Evolutionary conservation across 2,797 vertebrate species (phyloP), one percentile per base, ranked within the genome.

Genomic region (Manis pentadactyla): DNA sequence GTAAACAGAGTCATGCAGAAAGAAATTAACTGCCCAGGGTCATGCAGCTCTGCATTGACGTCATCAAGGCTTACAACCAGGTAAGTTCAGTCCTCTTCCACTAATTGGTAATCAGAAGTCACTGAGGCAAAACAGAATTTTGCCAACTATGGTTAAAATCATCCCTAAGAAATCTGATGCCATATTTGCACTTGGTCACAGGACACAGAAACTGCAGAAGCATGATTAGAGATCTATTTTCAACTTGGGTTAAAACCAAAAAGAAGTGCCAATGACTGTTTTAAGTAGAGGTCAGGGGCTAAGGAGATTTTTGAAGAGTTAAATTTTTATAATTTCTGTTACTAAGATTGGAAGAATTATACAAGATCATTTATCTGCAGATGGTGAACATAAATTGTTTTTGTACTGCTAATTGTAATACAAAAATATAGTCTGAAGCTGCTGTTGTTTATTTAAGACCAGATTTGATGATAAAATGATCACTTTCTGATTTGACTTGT

Each of bases 201-300:
- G 39, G 46, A 93, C n/a, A 49, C 25, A 66, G 21, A 95, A 46
- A 87, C 29, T 69, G 13, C 25, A 49, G 51, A 84, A 59, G 12
- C 61, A 64, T 82, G 71, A 90, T 94, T 96, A 94, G 85, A 61
- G 71, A 82, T 69, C 27, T 90, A 61, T 83, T 97, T 96, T 93
- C 64, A 93, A 73, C 39, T 39, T 69, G 5, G 11, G 31, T 83
- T 87, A 90, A 84, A 96, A 82, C 10, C 34, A 91, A 49, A 63
- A 55, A 34, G 3, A 51, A 53, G 46, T 64, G 25, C 64, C n/a
- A 69, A 14, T 57, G 85, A 82, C 4, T 63, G 5, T 9, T 92
- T 87, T 82, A 63, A 68, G 51, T 42, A 77, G 25, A 51, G 9
- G 9, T 1, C 12, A 90, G 37, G 13, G 73, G 17, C 11, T 75